These are phyloP conservation scores for Naja naja DNA, from an alignment of 2,113 vertebrate genomes.

Conservation along the genomic window DNA sequence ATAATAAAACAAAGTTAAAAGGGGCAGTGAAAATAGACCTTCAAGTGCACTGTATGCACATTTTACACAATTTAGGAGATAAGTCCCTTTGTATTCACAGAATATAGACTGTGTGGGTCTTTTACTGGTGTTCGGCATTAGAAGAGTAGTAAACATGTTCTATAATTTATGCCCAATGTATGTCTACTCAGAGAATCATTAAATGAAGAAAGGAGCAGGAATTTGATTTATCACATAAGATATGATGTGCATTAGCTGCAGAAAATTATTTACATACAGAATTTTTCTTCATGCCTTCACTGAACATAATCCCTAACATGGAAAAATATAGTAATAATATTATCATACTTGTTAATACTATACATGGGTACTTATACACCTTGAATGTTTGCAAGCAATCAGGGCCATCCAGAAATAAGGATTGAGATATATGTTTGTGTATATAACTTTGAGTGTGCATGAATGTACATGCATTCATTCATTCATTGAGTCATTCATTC, in stretches of 20 bases:
- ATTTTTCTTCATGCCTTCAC: not conserved
- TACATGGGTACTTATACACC: not conserved
- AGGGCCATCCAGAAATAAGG: not conserved
- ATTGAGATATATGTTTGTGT: not conserved
- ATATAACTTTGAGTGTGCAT: not conserved
- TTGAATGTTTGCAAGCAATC: not conserved
- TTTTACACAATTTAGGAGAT: not conserved
- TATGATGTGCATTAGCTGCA: not conserved
- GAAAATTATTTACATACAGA: not conserved
- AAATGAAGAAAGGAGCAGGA: not conserved
- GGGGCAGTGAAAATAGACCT: not conserved
- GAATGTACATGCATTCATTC: not conserved
- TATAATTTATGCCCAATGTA: not conserved
- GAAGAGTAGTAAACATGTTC: not conserved
- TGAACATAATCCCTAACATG: not conserved
- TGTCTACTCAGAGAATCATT: not conserved
- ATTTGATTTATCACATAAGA: not conserved
- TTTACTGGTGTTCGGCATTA: not conserved
- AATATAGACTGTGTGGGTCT: not conserved
- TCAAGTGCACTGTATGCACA: not conserved
- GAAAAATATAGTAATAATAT: not conserved
- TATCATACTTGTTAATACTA: not conserved
- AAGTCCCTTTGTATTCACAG: not conserved
- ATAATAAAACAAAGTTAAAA: not conserved
- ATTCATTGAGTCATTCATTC: not conserved